These are phyloP conservation scores for Drosophila acutilabella DNA, from an alignment of 2,888 invertebrate genomes.

Conservation along the genomic window DNA sequence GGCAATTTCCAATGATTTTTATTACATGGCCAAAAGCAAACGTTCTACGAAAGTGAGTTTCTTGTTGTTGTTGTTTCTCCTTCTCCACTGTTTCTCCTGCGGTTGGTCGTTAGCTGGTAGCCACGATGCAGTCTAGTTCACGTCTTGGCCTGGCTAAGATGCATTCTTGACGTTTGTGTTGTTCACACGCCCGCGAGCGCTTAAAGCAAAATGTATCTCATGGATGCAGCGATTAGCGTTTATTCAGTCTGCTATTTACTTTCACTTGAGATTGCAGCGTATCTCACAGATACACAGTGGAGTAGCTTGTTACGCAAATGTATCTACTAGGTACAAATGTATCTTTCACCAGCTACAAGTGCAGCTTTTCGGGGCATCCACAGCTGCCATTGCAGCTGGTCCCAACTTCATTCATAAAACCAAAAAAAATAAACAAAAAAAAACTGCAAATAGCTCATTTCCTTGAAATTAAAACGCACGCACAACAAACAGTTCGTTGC, in stretches of 20 bases:
- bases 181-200: slow-evolving; percentile 58
- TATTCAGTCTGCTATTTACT: slow-evolving; percentile 36
- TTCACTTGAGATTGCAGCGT: slow-evolving; percentile 45
- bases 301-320: neutral
- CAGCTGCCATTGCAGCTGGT: slow-evolving; percentile 49
- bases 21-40: slow-evolving; percentile 68
- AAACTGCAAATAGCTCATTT: slow-evolving; percentile 71
- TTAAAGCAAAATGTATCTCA: slow-evolving; percentile 41
- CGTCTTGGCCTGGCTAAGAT: slow-evolving; percentile 9
- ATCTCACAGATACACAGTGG: slow-evolving; percentile 23
- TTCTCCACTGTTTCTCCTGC: slow-evolving; percentile 8
- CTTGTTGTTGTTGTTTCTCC: slow-evolving; percentile 37
- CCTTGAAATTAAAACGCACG: slow-evolving; percentile 66
- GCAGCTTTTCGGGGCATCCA: slow-evolving; percentile 26
- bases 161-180: slow-evolving; percentile 30
- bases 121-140: slow-evolving; percentile 18
- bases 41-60: slow-evolving; percentile 75
- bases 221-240: slow-evolving; percentile 30
- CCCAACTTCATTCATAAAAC: slow-evolving; percentile 54
- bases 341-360: slow-evolving; percentile 7
- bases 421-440: slow-evolving; percentile 22
- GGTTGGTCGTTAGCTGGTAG: slow-evolving; percentile 49
- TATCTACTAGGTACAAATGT: neutral
- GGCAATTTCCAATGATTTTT: slow-evolving; percentile 82
- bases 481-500: slow-evolving; percentile 22